These are phyloP conservation scores for Anodontia alba DNA, from an alignment of 2,888 invertebrate genomes.

Conservation along the genomic window DNA sequence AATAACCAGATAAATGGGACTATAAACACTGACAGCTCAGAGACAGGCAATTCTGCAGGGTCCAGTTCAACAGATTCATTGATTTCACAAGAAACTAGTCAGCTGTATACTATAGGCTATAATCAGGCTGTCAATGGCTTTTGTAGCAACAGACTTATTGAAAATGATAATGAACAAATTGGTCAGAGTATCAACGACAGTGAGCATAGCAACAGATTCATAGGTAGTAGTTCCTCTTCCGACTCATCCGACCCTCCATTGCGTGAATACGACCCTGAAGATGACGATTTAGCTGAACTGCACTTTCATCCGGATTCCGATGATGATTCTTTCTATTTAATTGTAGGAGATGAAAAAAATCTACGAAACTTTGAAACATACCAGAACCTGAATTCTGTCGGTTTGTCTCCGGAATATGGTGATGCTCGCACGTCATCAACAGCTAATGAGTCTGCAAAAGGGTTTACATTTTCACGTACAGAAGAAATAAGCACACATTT, in stretches of 20 bases:
- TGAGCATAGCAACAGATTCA: not conserved
- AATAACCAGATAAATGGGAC: constrained; percentile 13
- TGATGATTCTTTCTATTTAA: constrained; percentile 67
- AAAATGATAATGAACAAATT: not conserved
- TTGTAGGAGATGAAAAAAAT: constrained; percentile 61
- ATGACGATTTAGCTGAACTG: constrained; percentile 66
- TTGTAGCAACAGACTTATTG: not conserved
- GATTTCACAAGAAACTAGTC: constrained; percentile 1
- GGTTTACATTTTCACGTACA: constrained; percentile 64
- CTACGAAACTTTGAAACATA: constrained; percentile 63
- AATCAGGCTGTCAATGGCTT: constrained; percentile 5
- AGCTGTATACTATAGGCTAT: not conserved
- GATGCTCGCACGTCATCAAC: constrained; percentile 61
- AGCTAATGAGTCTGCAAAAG: constrained; percentile 52
- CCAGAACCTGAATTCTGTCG: constrained; percentile 65
- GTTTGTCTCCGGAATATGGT: constrained; percentile 56
- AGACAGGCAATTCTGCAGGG: not conserved
- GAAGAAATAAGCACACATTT: constrained; percentile 64
- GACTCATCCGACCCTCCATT: constrained; percentile 64
- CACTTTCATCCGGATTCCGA: constrained; percentile 54
- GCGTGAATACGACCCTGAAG: constrained; percentile 69
- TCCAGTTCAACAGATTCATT: constrained; percentile 17
- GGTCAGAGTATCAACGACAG: not conserved
- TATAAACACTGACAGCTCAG: constrained; percentile 1
- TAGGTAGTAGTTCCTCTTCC: constrained; percentile 26